Conservation (phyloP, 2,888 invertebrate species). For the Pachliopta kotzebuea region DNA sequence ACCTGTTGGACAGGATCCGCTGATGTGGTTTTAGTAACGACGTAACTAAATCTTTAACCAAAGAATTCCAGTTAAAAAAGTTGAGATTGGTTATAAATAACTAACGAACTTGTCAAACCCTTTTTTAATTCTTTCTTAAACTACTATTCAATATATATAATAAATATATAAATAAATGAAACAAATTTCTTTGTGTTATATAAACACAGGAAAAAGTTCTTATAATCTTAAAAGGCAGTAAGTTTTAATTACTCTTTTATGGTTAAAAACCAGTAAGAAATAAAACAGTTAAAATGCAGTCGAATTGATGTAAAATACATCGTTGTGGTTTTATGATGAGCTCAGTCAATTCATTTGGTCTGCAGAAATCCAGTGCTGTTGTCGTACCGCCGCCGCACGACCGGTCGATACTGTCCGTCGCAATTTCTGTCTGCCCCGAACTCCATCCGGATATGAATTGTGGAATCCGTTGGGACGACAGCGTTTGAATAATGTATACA, state of each 20-base stretch:
- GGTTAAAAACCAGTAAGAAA: too few relatives aligned
- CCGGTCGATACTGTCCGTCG: slow-evolving; percentile 36
- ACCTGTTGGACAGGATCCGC: slow-evolving; percentile 44
- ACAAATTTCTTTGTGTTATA: too few relatives aligned
- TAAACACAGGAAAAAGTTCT: too few relatives aligned
- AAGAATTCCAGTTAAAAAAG: slow-evolving; percentile 1
- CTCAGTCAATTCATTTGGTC: slow-evolving; percentile 30
- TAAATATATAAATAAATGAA: too few relatives aligned
- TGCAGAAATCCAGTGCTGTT: slow-evolving; percentile 21
- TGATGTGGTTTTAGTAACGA: not conserved
- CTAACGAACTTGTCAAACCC: not conserved
- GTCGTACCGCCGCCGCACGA: slow-evolving; percentile 34
- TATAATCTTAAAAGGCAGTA: too few relatives aligned
- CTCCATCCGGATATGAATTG: slow-evolving; percentile 47
- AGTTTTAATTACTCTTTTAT: too few relatives aligned
- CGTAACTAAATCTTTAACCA: slow-evolving; percentile 3
- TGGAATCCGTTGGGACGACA: slow-evolving; percentile 43
- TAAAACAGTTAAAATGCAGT: too few relatives aligned
- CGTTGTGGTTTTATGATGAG: slow-evolving; percentile 20
- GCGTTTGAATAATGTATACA: slow-evolving; percentile 40
- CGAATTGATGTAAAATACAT: too few relatives aligned
- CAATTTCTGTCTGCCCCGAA: slow-evolving; percentile 48
- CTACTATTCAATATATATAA: too few relatives aligned
- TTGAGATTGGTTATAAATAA: not conserved
- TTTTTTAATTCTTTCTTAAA: not conserved